Base-by-base conservation (phyloP, 2,113 vertebrate species). In the Rhodinocichla rosea region DNA sequence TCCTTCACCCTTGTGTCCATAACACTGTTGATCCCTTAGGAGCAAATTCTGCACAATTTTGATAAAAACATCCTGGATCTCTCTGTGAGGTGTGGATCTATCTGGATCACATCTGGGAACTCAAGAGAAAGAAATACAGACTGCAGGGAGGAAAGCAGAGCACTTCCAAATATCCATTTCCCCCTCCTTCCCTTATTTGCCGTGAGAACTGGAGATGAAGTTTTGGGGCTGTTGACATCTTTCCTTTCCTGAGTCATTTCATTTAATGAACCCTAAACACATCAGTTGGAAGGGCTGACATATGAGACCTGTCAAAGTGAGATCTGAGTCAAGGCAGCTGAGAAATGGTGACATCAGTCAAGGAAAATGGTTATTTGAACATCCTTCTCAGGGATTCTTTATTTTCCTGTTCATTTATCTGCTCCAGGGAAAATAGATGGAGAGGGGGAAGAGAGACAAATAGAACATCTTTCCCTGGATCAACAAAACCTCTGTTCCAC, bases 21-120 rank as follows among this genome's bases (percentile, higher is more conserved):
- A 75, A 1, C 10, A 5, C 6, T 21, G 9, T 14, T 32, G 13
- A 62, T 32, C 15, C 15, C 26, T 75, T 49, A 49, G 42, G 49
- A 67, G 7, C 3, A 75, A 93, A 67, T 49, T 49, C 32, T 21
- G 2, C 3, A 56, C 7, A 19, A 42, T 71, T 7, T 19, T 74
- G 68, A 21, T 77, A 60, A 49, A 16, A 19, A 40, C 9, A 52
- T 19, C 13, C 27, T n/a, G 15, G 7, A 27, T 15, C 21, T 45
- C 4, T 59, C 53, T 39, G 1, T 0, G 0, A 15, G 13, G 13
- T 6, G 23, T 24, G 44, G 13, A 11, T 47, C 13, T 9, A 1
- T 69, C 45, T 37, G 57, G 7, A 19, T 76, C 37, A 23, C 9
- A 1, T 22, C 33, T 75, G 33, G 18, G 24, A 59, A 52, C 20